Evolutionary conservation across 2,888 invertebrate species (phyloP).

Genomic region (Aspidiotus destructor): DNA sequence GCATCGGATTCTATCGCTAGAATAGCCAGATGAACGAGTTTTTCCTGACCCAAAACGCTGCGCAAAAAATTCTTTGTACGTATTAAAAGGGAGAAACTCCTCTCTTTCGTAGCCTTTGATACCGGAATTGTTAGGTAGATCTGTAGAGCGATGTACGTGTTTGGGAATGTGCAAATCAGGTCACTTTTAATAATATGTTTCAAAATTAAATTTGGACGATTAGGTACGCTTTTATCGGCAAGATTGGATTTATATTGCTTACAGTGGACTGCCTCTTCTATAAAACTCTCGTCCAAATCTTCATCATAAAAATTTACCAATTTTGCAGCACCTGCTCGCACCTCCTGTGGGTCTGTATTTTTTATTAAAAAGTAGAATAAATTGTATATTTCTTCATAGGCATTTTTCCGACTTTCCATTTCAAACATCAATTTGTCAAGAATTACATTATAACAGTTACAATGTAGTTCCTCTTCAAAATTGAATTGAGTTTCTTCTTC

Average conservation of each 20-base stretch:
- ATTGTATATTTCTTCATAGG: conserved; percentile 30
- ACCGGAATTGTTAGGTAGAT: conserved; percentile 1
- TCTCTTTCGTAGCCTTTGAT: not conserved
- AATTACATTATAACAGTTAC: conserved; percentile 16
- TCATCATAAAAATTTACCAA: too few relatives aligned
- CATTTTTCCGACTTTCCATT: conserved; percentile 28
- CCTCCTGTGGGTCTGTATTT: too few relatives aligned
- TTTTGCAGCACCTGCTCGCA: too few relatives aligned
- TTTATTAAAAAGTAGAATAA: conserved; percentile 34
- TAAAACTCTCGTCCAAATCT: too few relatives aligned
- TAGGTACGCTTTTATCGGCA: not conserved
- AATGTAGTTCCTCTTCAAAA: conserved; percentile 15
- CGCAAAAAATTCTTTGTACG: not conserved
- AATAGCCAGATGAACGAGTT: not conserved
- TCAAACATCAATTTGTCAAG: conserved; percentile 19
- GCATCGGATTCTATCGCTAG: conserved; percentile 6
- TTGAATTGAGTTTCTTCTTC: not conserved
- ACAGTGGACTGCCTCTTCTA: conserved; percentile 16
- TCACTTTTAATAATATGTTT: not conserved
- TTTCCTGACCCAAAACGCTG: conserved; percentile 2
- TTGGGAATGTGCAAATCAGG: conserved; percentile 1
- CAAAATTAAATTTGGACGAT: not conserved
- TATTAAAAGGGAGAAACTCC: not conserved
- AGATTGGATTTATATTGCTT: conserved; percentile 8
- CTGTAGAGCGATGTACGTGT: not conserved